phyloP scores from a whole-genome alignment of 2,113 vertebrate species.

The Muntiacus reevesi region DNA sequence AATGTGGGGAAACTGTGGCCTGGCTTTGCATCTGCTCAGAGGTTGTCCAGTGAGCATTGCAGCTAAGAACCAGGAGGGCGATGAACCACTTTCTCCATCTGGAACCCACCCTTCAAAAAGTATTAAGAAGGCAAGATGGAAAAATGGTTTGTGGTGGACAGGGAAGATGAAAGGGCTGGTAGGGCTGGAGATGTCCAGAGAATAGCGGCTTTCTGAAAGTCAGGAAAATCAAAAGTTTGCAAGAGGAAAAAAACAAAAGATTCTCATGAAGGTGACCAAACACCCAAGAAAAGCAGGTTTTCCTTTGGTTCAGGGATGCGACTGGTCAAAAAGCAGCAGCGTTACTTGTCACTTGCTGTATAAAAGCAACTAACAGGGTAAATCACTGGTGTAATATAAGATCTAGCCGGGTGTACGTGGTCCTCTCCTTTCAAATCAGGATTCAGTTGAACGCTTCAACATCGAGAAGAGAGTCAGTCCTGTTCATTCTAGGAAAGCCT shows the following conservation, averaged over 20 bases:
- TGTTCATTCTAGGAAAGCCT: background rate
- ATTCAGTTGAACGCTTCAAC: no score
- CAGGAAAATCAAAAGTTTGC: background rate
- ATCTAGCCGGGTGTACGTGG: fast-evolving
- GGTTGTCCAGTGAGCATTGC: background rate
- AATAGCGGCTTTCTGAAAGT: background rate
- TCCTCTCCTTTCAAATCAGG: background rate
- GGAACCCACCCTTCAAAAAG: background rate
- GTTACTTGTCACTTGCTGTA: background rate
- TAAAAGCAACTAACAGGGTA: background rate
- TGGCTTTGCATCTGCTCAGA: background rate
- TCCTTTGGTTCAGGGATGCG: no score
- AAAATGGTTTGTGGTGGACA: background rate
- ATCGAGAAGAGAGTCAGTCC: background rate
- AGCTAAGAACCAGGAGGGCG: background rate
- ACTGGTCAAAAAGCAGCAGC: background rate
- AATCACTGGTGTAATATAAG: no score
- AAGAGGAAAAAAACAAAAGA: background rate
- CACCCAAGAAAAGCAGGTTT: background rate
- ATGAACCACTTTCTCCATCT: background rate
- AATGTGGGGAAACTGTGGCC: background rate
- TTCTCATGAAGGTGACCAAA: background rate
- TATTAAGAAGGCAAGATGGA: background rate
- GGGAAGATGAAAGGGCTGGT: background rate
- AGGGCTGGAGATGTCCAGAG: background rate